Base-by-base conservation (phyloP, 2,113 vertebrate genomes). In the Pachypanchax playfairii region DNA sequence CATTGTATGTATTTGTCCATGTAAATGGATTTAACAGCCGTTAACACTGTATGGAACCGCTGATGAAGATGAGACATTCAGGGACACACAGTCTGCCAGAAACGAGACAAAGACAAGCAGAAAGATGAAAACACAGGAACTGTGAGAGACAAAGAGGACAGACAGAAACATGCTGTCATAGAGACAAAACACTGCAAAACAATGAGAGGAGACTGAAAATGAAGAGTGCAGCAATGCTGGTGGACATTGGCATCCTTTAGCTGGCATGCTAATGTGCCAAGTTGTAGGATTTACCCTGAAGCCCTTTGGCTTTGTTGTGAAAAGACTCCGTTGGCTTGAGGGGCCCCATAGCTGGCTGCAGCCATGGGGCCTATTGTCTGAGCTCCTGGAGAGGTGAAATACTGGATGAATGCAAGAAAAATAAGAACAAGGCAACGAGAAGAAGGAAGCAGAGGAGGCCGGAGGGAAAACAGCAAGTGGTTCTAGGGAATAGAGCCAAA, bases 201-300 rank as follows among this genome's bases (percentile, higher is more conserved):
- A 83, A 81, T 61, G 69, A 75, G 33, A 75, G 28, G 56, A 71
- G 58, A 67, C 74, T 82, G 74, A 53, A 77, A 73, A 86, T 87
- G 67, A 82, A 86, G 80, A 86, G 88, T 82, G 75, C 76, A 84
- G 85, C 86, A 74, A 87, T 89, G 91, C 87, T 80, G 88, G 86
- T 78, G 84, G 86, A 80, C 80, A 81, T 77, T 90, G 89, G 88
- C 89, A 89, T 78, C 58, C 71, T 43, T 51, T 55, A 73, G 83
- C 84, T 92, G 92, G 92, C 91, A 92, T 70, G 10, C 41, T 13
- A 39, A 44, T 61, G 60, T 90, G 92, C 91, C 92, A 93, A 92
- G 91, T 91, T 92, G 92, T 93, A 92, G 91, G 90, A 92, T 93
- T 93, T 93, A 92, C 87, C 88, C 89, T 65, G 62, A 86, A 87